These are phyloP conservation scores for Microcebus griseorufus DNA, from an alignment of 2,113 vertebrate species.

Conservation along the genomic window DNA sequence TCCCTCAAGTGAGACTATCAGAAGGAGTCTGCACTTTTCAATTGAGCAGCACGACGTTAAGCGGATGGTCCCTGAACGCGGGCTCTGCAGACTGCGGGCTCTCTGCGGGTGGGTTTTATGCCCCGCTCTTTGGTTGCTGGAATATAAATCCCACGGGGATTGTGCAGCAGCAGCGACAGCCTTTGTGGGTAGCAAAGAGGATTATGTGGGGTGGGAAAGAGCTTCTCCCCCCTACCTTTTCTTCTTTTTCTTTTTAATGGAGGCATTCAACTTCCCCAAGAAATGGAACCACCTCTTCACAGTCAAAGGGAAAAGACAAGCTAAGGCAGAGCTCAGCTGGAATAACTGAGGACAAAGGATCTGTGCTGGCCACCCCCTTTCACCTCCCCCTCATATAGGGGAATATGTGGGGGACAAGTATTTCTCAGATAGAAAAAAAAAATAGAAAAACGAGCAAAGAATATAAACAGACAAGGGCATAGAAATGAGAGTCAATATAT, in stretches of 20 bases:
- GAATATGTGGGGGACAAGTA: not conserved
- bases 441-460: not conserved
- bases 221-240: not conserved
- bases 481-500: not conserved
- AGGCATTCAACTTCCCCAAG: slow-evolving; percentile 10
- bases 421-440: not conserved
- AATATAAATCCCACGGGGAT: slow-evolving; percentile 62
- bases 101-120: slow-evolving; percentile 71
- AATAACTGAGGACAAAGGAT: not conserved
- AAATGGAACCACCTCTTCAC: not conserved
- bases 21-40: slow-evolving; percentile 31
- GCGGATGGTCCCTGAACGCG: not conserved
- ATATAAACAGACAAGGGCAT: not conserved
- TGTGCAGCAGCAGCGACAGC: slow-evolving; percentile 25
- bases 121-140: slow-evolving; percentile 13
- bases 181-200: slow-evolving; percentile 50
- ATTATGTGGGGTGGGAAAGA: slow-evolving; percentile 53
- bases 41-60: slow-evolving; percentile 16
- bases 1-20: slow-evolving; percentile 53
- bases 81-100: not conserved
- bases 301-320: not conserved
- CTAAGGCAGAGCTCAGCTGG: not conserved
- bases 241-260: not conserved
- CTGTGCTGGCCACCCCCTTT: not conserved
- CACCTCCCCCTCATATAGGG: not conserved